Percentiles rank a stretch among this genome's conserved stretches.
These are phyloP conservation scores for Orthonyx spaldingii DNA, from an alignment of 2,113 vertebrate genomes.

Conservation along the genomic window DNA sequence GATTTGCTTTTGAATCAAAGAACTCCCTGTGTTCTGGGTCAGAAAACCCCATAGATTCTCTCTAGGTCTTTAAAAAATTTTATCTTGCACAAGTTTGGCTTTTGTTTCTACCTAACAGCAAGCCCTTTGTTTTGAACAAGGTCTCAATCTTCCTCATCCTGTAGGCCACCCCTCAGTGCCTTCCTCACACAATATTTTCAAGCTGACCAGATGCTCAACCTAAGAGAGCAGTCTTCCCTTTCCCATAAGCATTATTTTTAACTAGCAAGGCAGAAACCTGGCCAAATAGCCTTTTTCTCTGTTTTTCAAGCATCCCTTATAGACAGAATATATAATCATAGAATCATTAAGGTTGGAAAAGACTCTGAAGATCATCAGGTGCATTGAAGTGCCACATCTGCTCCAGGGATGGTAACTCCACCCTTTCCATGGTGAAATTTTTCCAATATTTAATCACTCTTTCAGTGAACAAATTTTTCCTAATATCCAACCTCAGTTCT, in stretches of 20 bases:
- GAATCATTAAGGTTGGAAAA: background rate
- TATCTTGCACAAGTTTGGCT: background rate
- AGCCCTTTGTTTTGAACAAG: background rate
- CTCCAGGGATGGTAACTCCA: background rate
- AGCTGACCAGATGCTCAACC: background rate
- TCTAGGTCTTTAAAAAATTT: background rate
- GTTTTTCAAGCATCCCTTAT: background rate
- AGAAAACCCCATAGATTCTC: background rate
- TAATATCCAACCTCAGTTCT: background rate
- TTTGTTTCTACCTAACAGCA: background rate
- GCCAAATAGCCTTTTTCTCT: background rate
- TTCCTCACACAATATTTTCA: background rate
- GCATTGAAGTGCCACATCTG: background rate
- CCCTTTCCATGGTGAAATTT: background rate
- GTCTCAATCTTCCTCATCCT: background rate
- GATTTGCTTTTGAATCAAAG: background rate
- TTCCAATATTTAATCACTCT: background rate
- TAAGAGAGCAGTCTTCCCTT: background rate
- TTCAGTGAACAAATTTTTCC: background rate
- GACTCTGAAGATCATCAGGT: background rate
- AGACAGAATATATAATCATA: background rate
- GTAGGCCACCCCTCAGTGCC: background rate
- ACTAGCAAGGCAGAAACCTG: background rate
- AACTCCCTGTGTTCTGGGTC: background rate
- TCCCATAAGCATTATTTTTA: background rate